phyloP scores from a whole-genome alignment of 2,888 invertebrate species.

The Endotricha flammealis region DNA sequence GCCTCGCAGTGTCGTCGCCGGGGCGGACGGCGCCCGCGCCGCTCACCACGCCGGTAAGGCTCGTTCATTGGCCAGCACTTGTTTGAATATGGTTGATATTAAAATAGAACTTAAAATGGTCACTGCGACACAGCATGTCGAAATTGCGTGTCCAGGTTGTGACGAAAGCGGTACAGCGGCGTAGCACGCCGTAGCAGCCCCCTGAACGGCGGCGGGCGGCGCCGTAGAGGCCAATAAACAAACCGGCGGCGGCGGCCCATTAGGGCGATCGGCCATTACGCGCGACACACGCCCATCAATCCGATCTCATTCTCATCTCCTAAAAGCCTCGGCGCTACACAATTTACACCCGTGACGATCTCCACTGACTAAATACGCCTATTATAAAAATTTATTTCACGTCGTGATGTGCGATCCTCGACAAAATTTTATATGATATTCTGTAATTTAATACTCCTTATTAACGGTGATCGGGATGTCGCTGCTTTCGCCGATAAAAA shows the following conservation, averaged over 20 bases:
- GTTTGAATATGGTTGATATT: too few species aligned
- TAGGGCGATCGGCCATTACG: slow-evolving; percentile 23
- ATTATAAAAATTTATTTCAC: slow-evolving; percentile 1
- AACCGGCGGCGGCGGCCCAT: slow-evolving; percentile 26
- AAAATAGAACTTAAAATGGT: too few species aligned
- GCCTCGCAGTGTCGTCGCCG: slow-evolving; percentile 45
- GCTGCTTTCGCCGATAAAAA: slow-evolving; percentile 19
- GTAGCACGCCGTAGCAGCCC: too few species aligned
- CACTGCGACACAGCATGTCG: too few species aligned
- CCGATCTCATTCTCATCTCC: slow-evolving; percentile 25
- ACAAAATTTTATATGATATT: background rate
- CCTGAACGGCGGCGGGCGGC: too few species aligned
- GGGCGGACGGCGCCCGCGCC: slow-evolving; percentile 50
- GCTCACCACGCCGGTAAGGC: slow-evolving; percentile 47
- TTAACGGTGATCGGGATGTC: slow-evolving; percentile 14
- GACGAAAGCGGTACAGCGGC: too few species aligned
- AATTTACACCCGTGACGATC: too few species aligned
- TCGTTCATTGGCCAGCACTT: background rate
- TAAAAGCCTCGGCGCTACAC: slow-evolving; percentile 22
- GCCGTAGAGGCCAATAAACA: slow-evolving; percentile 19
- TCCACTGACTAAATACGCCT: background rate
- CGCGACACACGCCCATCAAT: slow-evolving; percentile 27
- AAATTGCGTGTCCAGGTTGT: too few species aligned
- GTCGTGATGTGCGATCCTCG: slow-evolving; percentile 2
- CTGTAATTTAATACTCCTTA: background rate